These are phyloP conservation scores for Cylindroiulus punctatus DNA, from an alignment of 2,888 invertebrate species.

Conservation along the genomic window DNA sequence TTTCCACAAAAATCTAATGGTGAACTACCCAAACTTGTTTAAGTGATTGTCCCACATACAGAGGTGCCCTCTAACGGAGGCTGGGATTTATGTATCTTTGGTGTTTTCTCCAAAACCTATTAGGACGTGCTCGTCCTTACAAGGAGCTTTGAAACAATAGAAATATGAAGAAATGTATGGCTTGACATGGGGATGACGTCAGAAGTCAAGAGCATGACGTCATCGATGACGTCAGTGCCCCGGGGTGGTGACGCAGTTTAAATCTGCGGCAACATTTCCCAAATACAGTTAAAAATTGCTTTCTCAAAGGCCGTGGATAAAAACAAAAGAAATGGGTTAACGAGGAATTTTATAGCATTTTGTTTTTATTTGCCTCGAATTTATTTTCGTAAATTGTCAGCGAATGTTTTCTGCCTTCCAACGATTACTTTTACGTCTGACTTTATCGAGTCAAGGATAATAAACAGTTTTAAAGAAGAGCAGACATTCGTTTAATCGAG, in stretches of 20 bases:
- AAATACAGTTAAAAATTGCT: not conserved
- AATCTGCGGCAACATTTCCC: not conserved
- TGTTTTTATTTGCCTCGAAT: not conserved
- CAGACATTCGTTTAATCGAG: not conserved
- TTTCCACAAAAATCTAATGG: no score
- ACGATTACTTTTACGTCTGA: not conserved
- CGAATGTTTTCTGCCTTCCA: not conserved
- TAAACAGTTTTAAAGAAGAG: not conserved
- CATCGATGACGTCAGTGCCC: conserved; percentile 1
- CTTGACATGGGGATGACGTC: not conserved
- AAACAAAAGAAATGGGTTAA: conserved; percentile 4
- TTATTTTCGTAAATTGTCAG: conserved; percentile 3
- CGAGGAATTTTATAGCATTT: not conserved
- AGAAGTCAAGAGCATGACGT: not conserved
- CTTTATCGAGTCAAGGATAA: conserved; percentile 4
- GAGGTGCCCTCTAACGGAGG: not conserved
- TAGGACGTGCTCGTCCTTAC: not conserved
- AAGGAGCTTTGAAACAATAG: not conserved
- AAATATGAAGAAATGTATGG: not conserved
- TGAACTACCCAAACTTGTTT: no score
- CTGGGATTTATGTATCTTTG: not conserved
- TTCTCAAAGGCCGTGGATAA: not conserved
- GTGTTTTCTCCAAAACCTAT: not conserved
- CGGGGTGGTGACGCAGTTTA: not conserved
- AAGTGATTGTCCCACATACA: not conserved